These are phyloP conservation scores for Champsocephalus esox DNA, from an alignment of 2,797 vertebrate species.

Conservation along the genomic window DNA sequence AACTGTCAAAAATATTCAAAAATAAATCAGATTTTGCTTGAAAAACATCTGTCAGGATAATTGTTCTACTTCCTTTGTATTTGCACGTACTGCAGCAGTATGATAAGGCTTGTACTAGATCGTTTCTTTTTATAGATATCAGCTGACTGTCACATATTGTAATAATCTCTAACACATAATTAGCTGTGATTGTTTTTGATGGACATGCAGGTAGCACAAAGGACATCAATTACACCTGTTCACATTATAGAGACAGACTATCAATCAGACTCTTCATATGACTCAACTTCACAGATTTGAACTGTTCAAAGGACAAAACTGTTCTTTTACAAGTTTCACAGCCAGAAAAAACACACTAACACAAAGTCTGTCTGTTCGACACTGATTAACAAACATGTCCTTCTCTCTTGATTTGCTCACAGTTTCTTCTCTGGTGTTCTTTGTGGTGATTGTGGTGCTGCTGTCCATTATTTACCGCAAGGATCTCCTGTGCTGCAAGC, in stretches of 20 bases:
- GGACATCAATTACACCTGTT: background rate
- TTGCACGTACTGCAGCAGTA: constrained; percentile 13
- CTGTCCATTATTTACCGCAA: constrained; percentile 86
- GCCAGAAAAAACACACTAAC: background rate
- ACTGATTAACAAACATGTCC: constrained; percentile 23
- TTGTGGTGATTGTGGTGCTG: constrained; percentile 84
- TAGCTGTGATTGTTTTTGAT: constrained; percentile 23
- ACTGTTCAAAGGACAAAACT: background rate
- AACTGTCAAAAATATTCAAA: background rate
- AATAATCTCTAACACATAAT: constrained; percentile 17
- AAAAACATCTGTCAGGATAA: background rate
- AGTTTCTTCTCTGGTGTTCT: constrained; percentile 87
- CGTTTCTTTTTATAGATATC: constrained; percentile 7
- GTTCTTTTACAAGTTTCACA: background rate
- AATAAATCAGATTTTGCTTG: background rate
- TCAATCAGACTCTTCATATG: constrained; percentile 23
- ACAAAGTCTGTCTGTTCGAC: background rate
- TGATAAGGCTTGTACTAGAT: constrained; percentile 7
- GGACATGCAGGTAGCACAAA: constrained; percentile 8
- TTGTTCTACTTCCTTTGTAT: background rate
- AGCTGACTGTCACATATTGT: constrained; percentile 10
- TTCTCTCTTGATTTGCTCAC: constrained; percentile 44
- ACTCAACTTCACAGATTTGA: background rate
- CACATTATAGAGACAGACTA: constrained; percentile 7
- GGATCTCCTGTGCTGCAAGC: constrained; percentile 87